Conservation (phyloP, 2,113 vertebrate genomes). For the Plestiodon gilberti region DNA sequence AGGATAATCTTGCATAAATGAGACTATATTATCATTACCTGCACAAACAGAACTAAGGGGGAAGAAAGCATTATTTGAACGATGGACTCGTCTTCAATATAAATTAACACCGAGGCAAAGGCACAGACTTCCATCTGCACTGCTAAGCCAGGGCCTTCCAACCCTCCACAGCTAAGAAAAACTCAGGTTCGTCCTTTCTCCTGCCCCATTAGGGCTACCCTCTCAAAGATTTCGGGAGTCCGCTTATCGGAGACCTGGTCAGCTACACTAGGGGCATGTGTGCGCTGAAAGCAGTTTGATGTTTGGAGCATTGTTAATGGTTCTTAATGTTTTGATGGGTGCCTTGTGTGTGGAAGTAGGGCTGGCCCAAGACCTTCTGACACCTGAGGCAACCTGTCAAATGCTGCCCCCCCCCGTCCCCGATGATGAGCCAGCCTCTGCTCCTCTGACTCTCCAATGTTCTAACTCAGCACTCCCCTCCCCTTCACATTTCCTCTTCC, state of each 20-base stretch:
- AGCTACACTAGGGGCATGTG: no score
- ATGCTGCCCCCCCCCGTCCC: no score
- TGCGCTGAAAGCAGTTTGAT: no score
- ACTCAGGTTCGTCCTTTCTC: neutral
- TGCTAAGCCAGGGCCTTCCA: fast-evolving
- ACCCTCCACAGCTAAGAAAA: neutral
- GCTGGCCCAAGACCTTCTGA: no score
- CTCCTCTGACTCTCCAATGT: no score
- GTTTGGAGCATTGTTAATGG: no score
- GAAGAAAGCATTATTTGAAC: slow-evolving; percentile 40
- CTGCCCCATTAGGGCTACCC: neutral
- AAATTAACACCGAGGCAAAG: slow-evolving; percentile 36
- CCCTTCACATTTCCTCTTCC: no score
- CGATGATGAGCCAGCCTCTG: no score
- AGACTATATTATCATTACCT: slow-evolving; percentile 81
- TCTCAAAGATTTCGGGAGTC: neutral
- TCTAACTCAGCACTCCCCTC: no score
- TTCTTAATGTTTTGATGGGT: no score
- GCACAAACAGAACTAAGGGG: slow-evolving; percentile 61
- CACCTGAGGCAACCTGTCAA: no score
- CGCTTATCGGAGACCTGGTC: neutral
- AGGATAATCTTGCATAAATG: slow-evolving; percentile 88
- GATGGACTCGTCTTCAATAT: slow-evolving; percentile 39
- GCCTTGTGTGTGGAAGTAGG: no score
- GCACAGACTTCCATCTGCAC: neutral